These are phyloP conservation scores for Sebastes nivosus DNA, from an alignment of 2,797 vertebrate genomes.

Conservation along the genomic window DNA sequence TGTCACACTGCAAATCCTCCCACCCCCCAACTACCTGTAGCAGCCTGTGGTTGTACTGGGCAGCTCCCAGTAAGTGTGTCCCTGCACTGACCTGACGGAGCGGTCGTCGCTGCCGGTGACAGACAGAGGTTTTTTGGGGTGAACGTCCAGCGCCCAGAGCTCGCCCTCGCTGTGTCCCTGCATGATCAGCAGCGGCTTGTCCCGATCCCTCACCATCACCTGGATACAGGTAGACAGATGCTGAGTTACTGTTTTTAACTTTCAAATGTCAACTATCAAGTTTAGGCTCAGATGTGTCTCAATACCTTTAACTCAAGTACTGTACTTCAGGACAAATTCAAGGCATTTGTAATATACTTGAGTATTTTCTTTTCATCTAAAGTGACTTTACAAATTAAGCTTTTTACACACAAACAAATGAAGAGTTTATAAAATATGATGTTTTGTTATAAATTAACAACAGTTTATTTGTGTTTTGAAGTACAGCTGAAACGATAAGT, in stretches of 20 bases:
- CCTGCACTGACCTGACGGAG: constrained; percentile 87
- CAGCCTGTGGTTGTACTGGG: background rate
- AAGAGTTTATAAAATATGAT: background rate
- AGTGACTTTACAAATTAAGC: background rate
- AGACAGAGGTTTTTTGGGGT: constrained; percentile 93
- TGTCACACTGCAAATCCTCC: background rate
- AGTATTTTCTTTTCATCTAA: background rate
- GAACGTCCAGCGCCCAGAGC: constrained; percentile 93
- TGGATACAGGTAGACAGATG: background rate
- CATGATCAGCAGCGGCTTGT: constrained; percentile 95
- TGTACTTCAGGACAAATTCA: background rate
- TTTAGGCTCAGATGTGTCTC: background rate
- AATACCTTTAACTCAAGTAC: background rate
- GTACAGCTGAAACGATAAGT: background rate
- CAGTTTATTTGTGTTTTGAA: background rate
- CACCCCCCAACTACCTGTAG: background rate
- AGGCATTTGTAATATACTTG: background rate
- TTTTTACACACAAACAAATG: background rate
- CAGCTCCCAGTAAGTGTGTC: background rate
- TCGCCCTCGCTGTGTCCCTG: constrained; percentile 97
- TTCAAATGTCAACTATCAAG: background rate
- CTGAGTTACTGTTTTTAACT: background rate
- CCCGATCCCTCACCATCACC: constrained; percentile 93
- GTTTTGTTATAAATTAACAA: background rate
- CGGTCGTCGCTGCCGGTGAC: constrained; percentile 95